Conservation (phyloP, 2,888 invertebrate genomes). For the Anodontia alba region DNA sequence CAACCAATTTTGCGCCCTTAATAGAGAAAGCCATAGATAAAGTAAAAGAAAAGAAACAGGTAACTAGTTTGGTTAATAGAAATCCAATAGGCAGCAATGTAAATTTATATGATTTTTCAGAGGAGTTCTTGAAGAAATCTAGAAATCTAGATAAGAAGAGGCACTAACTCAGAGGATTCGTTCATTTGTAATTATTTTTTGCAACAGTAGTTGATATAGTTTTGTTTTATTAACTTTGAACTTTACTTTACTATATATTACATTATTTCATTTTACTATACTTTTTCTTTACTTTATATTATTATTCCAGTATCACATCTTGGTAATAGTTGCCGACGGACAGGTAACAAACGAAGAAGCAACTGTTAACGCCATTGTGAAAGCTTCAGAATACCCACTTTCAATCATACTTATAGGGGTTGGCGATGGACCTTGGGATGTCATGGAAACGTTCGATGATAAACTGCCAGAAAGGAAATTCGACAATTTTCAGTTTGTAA, state of each 20-base stretch:
- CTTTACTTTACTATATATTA: too few species aligned
- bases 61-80: conserved; percentile 45
- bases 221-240: too few species aligned
- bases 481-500: conserved; percentile 10
- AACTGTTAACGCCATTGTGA: neutral
- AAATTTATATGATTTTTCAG: too few species aligned
- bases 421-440: conserved; percentile 2
- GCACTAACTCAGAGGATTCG: too few species aligned
- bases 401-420: conserved; percentile 6
- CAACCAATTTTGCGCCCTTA: conserved; percentile 86
- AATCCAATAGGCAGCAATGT: too few species aligned
- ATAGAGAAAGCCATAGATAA: conserved; percentile 85
- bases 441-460: conserved; percentile 8
- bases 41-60: conserved; percentile 82
- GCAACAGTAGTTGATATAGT: too few species aligned
- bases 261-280: too few species aligned
- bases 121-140: too few species aligned
- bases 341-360: neutral
- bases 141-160: too few species aligned
- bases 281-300: too few species aligned
- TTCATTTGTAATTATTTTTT: too few species aligned
- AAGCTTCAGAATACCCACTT: neutral
- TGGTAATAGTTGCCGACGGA: neutral
- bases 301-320: conserved; percentile 10
- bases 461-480: conserved; percentile 9